Evolutionary conservation across 2,113 vertebrate species (phyloP).

Genomic region (Corydoras sp.): DNA sequence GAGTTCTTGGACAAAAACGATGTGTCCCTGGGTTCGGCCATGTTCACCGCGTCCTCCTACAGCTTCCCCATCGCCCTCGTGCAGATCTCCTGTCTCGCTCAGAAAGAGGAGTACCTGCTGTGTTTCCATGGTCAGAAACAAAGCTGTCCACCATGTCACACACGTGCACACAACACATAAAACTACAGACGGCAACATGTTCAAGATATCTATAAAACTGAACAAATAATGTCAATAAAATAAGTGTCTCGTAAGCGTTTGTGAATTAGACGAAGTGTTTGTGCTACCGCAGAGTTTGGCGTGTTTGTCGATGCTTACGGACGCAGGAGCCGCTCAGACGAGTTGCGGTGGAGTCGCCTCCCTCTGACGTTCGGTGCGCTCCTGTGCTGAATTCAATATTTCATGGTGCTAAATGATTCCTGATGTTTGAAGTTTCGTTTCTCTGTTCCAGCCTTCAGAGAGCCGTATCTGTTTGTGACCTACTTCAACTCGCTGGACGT

Average conservation of each 20-base stretch:
- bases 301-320: conserved; percentile 95
- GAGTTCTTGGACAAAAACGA: conserved; percentile 99
- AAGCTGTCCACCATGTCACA: neutral
- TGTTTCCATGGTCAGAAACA: conserved; percentile 85
- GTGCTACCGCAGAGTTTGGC: conserved; percentile 79
- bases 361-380: conserved; percentile 89
- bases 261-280: neutral
- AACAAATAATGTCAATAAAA: neutral
- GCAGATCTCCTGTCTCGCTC: conserved; percentile 83
- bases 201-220: too few relatives aligned
- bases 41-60: conserved; percentile 88
- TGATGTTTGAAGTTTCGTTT: neutral
- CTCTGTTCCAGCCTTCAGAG: conserved; percentile 79
- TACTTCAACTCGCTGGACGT: conserved; percentile 98
- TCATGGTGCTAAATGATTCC: too few relatives aligned
- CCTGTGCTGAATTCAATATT: too few relatives aligned
- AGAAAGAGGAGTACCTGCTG: conserved; percentile 94
- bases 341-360: conserved; percentile 93
- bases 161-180: too few relatives aligned
- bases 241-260: too few relatives aligned
- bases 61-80: conserved; percentile 93
- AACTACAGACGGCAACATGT: too few relatives aligned
- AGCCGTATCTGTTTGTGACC: conserved; percentile 95
- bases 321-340: conserved; percentile 87
- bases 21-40: conserved; percentile 82